Evolutionary conservation across 1,140 invertebrate species (phyloP).

Genomic region (Pachypeltis micranthus): DNA sequence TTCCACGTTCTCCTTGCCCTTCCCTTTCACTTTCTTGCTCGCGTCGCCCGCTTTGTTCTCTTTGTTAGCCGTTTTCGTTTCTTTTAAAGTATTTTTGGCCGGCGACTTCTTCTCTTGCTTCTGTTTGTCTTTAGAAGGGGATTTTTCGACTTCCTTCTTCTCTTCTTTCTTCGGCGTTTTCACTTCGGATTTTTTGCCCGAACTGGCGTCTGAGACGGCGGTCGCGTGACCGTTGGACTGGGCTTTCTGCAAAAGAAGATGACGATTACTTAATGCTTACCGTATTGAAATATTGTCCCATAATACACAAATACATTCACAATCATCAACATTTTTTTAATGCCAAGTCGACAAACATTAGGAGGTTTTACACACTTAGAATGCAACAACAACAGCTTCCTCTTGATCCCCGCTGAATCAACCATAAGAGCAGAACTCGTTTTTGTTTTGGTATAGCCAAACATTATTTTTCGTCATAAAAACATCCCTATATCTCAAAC

Average conservation of each 20-base stretch:
- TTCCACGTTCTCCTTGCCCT: conserved; percentile 30
- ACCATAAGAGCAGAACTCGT: too few species aligned
- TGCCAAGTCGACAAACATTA: too few species aligned
- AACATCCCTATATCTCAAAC: too few species aligned
- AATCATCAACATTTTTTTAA: too few species aligned
- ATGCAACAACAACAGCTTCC: too few species aligned
- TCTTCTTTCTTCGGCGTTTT: conserved; percentile 28
- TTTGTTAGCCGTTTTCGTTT: conserved; percentile 33
- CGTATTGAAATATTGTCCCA: too few species aligned
- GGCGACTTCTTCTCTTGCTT: conserved; percentile 32
- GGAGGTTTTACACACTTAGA: too few species aligned
- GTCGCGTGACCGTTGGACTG: conserved; percentile 38
- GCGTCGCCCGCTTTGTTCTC: conserved; percentile 35
- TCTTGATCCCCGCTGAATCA: too few species aligned
- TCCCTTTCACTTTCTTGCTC: conserved; percentile 36
- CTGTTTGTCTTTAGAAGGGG: conserved; percentile 40
- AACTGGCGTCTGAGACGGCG: conserved; percentile 26
- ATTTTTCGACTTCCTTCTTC: conserved; percentile 37
- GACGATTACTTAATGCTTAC: too few species aligned
- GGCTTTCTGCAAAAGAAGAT: conserved; percentile 34
- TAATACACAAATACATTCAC: too few species aligned
- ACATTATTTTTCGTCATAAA: too few species aligned
- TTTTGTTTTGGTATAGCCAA: too few species aligned
- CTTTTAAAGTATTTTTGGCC: conserved; percentile 21
- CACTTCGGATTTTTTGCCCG: conserved; percentile 18